Base-by-base conservation (phyloP, 2,797 vertebrate genomes). In the Mus caroli region DNA sequence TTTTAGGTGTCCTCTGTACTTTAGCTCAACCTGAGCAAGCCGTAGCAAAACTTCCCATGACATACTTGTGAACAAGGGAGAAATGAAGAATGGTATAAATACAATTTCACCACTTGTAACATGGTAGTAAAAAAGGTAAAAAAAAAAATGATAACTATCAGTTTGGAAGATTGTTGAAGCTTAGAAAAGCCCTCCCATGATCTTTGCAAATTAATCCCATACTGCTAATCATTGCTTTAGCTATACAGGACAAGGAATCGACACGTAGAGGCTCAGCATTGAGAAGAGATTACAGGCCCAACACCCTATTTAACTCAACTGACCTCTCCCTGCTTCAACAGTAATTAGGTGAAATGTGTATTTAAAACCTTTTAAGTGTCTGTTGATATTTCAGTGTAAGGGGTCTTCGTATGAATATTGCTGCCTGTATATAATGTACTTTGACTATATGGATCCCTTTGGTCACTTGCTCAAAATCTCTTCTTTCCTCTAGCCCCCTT, bases 191-290 rank as follows among this genome's bases (percentile, higher is more conserved):
- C 56, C 69, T 89, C 43, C 69, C 34, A 31, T 50, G 64, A 73
- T 37, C 93, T 75, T 60, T 77, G 83, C 62, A 91, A 62, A 52
- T 62, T 85, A n/a, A 84, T 71, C 73, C 62, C 80, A 54, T 34
- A 52, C 15, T 64, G n/a, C 24, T 89, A 34, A 22, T 69, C 37
- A 46, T 15, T 62, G 12, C 52, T 91, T 76, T 88, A 84, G 80
- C 77, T 31, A 76, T 71, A 69, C 62, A 14, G 76, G 43, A 64
- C 43, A 77, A 77, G 73, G 52, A 91, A 75, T 82, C 17, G 71
- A 34, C 52, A 87, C 52, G 7, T 14, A 20, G 54, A 43, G 10
- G 20, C 37, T 52, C 4, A 80, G 17, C 12, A 26, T 2, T 20
- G 28, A 82, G 50, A 73, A 14, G 2, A 83, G 28, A 91, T 67